phyloP scores from a whole-genome alignment of 1,140 invertebrate genomes.

The Bombyx mandarina region DNA sequence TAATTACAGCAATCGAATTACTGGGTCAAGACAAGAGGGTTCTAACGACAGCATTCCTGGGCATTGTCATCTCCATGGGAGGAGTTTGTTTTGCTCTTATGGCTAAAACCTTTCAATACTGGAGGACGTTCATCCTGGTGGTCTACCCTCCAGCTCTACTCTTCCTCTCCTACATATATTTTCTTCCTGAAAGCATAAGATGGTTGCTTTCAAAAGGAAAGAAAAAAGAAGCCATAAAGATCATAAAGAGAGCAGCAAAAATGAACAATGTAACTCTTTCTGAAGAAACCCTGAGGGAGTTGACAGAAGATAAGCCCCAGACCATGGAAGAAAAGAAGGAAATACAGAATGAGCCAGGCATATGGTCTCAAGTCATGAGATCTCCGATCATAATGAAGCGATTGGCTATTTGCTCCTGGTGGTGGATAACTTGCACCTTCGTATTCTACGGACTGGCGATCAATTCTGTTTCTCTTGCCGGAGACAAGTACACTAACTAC shows the following conservation, averaged over 20 bases:
- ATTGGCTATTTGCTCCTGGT: constrained; percentile 64
- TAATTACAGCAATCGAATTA: constrained; percentile 45
- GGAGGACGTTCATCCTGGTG: constrained; percentile 54
- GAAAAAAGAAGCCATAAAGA: constrained; percentile 75
- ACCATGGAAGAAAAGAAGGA: constrained; percentile 31
- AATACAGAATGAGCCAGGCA: constrained; percentile 21
- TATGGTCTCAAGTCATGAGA: constrained; percentile 49
- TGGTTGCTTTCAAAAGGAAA: constrained; percentile 83
- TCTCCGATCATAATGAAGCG: constrained; percentile 54
- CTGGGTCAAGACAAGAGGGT: constrained; percentile 54
- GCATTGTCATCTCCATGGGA: constrained; percentile 47
- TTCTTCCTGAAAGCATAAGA: constrained; percentile 56
- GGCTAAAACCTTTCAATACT: constrained; percentile 52
- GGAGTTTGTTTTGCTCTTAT: constrained; percentile 48
- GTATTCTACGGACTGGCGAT: constrained; percentile 86
- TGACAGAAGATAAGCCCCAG: constrained; percentile 35
- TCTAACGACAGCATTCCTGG: constrained; percentile 50
- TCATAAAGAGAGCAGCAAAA: constrained; percentile 75
- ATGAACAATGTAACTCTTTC: constrained; percentile 77
- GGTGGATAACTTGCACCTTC: constrained; percentile 81
- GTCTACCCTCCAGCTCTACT: constrained; percentile 51
- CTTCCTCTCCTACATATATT: constrained; percentile 49
- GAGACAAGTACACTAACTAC: constrained; percentile 81
- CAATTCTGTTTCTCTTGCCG: constrained; percentile 77
- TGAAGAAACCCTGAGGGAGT: constrained; percentile 60